phyloP scores from a whole-genome alignment of 2,888 invertebrate genomes.

The Caprella mutica region DNA sequence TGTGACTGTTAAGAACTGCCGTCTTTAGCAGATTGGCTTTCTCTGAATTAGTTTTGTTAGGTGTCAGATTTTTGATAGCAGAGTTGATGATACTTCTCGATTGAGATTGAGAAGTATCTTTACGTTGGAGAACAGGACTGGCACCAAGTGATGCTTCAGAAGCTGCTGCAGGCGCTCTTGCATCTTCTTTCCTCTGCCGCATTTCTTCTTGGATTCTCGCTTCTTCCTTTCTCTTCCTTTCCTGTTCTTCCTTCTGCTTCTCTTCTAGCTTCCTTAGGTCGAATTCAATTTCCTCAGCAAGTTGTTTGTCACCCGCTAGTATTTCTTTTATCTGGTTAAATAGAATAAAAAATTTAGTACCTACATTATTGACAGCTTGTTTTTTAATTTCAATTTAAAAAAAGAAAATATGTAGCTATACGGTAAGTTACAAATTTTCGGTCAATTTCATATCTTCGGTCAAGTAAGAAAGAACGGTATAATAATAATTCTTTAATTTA shows the following conservation, averaged over 20 bases:
- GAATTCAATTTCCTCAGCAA: conserved; percentile 44
- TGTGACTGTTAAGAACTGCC: conserved; percentile 2
- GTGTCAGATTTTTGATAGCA: not conserved
- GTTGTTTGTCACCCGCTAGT: conserved; percentile 42
- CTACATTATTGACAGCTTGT: too few relatives aligned
- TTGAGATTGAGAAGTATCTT: not conserved
- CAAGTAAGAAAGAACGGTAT: too few relatives aligned
- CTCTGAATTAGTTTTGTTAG: not conserved
- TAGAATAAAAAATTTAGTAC: too few relatives aligned
- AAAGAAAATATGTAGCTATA: too few relatives aligned
- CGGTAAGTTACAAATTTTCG: too few relatives aligned
- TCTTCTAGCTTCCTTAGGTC: conserved; percentile 42
- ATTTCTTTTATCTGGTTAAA: conserved; percentile 40
- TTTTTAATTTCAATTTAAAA: too few relatives aligned
- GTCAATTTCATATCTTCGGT: too few relatives aligned
- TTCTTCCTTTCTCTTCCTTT: not conserved
- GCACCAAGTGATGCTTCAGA: too few relatives aligned
- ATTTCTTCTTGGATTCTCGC: not conserved
- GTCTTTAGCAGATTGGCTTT: conserved; percentile 2
- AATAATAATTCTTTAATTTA: too few relatives aligned
- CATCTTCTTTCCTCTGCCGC: not conserved
- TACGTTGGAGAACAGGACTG: too few relatives aligned
- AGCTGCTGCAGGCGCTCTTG: not conserved
- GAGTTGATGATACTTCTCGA: not conserved
- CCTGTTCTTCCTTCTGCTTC: conserved; percentile 34